Percentiles rank a stretch among this genome's conserved stretches.
Evolutionary conservation across 2,888 invertebrate genomes (phyloP).

Genomic region (Melitaea athalia): DNA sequence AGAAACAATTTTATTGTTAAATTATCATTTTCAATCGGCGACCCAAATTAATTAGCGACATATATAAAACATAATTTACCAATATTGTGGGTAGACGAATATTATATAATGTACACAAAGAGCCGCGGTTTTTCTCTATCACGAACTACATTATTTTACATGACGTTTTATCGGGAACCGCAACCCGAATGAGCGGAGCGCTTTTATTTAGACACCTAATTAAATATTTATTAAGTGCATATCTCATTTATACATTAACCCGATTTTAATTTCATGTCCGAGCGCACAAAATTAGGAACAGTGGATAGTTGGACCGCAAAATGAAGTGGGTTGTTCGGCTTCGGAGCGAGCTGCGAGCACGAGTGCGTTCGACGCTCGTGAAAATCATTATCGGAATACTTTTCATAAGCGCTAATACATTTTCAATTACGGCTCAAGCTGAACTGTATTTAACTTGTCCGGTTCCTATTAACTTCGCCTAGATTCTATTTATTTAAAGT

Average conservation of each 20-base stretch:
- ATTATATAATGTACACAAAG: slow-evolving; percentile 42
- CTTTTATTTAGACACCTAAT: slow-evolving; percentile 81
- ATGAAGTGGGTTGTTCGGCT: slow-evolving; percentile 70
- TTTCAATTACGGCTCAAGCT: slow-evolving; percentile 41
- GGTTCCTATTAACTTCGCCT: slow-evolving; percentile 21
- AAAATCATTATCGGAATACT: slow-evolving; percentile 73
- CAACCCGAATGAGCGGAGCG: slow-evolving; percentile 58
- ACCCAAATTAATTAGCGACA: slow-evolving; percentile 36
- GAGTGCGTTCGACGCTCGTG: slow-evolving; percentile 55
- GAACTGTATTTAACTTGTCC: slow-evolving; percentile 26
- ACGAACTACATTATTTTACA: slow-evolving; percentile 61
- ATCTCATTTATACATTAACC: slow-evolving; percentile 80
- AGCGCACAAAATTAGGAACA: slow-evolving; percentile 78
- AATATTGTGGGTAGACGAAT: slow-evolving; percentile 29
- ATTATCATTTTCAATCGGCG: slow-evolving; percentile 15
- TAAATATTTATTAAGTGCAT: slow-evolving; percentile 81
- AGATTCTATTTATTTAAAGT: slow-evolving; percentile 13
- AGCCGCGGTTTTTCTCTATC: slow-evolving; percentile 49
- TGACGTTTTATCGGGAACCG: slow-evolving; percentile 60
- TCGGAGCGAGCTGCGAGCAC: slow-evolving; percentile 43
- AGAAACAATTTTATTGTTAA: neutral
- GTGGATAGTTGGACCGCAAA: slow-evolving; percentile 72
- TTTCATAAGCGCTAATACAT: slow-evolving; percentile 49
- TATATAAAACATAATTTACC: slow-evolving; percentile 31
- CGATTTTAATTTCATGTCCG: slow-evolving; percentile 80